Percentiles rank a stretch among this genome's conserved stretches.
These are phyloP conservation scores for Eulemur albifrons DNA, from an alignment of 2,797 vertebrate species.

Conservation along the genomic window DNA sequence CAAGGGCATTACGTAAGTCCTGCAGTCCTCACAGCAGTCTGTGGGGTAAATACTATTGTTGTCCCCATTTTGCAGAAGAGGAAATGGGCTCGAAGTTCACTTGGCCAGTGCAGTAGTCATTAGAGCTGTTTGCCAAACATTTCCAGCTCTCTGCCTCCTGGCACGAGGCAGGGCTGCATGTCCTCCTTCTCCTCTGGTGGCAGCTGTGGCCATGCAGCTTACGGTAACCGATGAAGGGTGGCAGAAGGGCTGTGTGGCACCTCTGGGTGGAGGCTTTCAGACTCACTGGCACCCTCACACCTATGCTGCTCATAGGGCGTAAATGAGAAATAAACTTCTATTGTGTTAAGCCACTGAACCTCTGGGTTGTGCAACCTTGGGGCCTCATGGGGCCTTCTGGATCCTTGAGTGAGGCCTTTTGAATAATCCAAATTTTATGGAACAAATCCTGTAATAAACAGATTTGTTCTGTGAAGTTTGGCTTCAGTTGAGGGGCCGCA, in stretches of 20 bases:
- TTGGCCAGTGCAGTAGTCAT: neutral
- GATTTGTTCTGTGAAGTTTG: neutral
- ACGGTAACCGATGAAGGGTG: neutral
- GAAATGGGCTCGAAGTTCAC: conserved; percentile 56
- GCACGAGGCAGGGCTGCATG: neutral
- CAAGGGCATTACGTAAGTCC: neutral
- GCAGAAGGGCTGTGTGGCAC: fast-evolving
- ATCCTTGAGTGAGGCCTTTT: neutral
- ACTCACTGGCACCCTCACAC: neutral
- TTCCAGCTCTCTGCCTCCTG: neutral
- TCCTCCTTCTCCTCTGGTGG: neutral
- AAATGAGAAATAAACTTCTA: neutral
- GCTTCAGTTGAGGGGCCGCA: neutral
- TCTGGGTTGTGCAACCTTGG: too few relatives aligned
- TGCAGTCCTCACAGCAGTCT: neutral
- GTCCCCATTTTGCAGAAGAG: conserved; percentile 35
- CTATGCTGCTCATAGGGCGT: neutral
- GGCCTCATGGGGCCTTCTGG: neutral
- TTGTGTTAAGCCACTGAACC: neutral
- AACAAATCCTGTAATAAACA: neutral
- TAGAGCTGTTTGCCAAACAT: neutral
- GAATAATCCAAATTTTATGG: neutral
- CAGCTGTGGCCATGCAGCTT: neutral
- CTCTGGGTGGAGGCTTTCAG: neutral
- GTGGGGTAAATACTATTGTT: neutral